Evolutionary conservation across 2,797 vertebrate species (phyloP).

Genomic region (Nothura maculosa): DNA sequence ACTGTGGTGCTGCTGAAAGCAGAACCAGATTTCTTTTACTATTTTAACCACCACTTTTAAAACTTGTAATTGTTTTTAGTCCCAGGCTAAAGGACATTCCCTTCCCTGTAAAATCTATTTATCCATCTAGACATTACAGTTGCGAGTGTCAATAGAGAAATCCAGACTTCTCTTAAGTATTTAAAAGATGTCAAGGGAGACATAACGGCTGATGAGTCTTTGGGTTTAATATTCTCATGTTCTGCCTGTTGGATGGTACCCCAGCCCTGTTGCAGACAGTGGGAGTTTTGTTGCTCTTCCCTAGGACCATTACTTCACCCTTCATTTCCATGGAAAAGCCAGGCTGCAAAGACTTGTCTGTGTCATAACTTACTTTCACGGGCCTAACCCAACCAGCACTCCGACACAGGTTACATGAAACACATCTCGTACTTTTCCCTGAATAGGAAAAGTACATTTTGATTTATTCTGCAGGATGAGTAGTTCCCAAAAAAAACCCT

Average conservation of each 20-base stretch:
- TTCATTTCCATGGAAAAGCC: neutral
- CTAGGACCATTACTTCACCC: neutral
- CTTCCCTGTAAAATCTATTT: neutral
- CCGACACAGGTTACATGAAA: neutral
- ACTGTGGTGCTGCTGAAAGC: neutral
- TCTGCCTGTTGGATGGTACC: neutral
- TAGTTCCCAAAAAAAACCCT: neutral
- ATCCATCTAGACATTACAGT: neutral
- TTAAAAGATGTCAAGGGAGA: neutral
- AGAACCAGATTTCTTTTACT: neutral
- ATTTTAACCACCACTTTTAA: neutral
- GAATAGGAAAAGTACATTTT: neutral
- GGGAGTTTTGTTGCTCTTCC: neutral
- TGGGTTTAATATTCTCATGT: neutral
- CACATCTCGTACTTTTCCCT: fast-evolving
- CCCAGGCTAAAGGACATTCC: neutral
- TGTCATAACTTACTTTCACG: fast-evolving
- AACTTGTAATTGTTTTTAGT: neutral
- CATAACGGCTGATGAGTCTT: fast-evolving
- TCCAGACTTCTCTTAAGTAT: neutral
- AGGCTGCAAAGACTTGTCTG: no score
- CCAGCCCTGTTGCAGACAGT: no score
- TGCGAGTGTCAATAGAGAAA: neutral
- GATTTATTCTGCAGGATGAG: neutral
- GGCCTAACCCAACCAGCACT: neutral